Conservation (phyloP, 2,113 vertebrate species). For the human region DNA sequence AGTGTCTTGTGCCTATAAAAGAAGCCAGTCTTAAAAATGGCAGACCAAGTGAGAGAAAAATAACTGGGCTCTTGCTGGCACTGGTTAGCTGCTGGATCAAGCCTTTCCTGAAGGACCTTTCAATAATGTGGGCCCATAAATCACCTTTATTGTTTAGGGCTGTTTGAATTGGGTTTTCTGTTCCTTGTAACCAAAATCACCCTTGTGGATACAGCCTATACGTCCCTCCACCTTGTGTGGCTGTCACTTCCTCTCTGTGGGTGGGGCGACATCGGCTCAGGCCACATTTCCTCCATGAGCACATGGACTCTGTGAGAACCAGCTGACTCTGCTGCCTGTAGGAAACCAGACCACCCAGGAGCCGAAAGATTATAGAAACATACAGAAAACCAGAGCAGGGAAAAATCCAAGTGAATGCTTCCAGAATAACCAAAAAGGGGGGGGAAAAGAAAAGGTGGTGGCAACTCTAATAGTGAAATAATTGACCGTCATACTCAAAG, state of each 20-base stretch:
- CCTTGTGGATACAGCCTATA: conserved; percentile 15
- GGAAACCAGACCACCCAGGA: conserved; percentile 80
- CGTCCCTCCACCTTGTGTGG: conserved; percentile 57
- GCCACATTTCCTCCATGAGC: conserved; percentile 77
- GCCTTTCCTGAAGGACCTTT: conserved; percentile 70
- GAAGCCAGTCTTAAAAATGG: conserved; percentile 1
- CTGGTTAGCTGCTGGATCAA: conserved; percentile 70
- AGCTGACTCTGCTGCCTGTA: conserved; percentile 79
- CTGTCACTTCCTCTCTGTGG: conserved; percentile 78
- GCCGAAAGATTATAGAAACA: conserved; percentile 79
- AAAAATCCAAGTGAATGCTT: conserved; percentile 70
- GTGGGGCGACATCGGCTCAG: conserved; percentile 72
- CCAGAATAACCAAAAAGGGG: conserved; percentile 70
- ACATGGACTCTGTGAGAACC: conserved; percentile 76
- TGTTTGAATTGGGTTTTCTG: conserved; percentile 52
- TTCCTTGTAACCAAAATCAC: conserved; percentile 56
- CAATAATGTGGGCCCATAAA: neutral
- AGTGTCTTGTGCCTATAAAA: neutral
- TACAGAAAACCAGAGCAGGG: conserved; percentile 78
- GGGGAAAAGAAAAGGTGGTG: neutral
- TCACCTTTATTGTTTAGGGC: conserved; percentile 27
- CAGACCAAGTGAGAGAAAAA: neutral
- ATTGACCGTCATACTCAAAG: neutral
- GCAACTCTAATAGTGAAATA: conserved; percentile 46
- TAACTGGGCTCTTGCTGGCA: neutral